Conservation (phyloP, 2,113 vertebrate species). For the Polypterus senegalus region DNA sequence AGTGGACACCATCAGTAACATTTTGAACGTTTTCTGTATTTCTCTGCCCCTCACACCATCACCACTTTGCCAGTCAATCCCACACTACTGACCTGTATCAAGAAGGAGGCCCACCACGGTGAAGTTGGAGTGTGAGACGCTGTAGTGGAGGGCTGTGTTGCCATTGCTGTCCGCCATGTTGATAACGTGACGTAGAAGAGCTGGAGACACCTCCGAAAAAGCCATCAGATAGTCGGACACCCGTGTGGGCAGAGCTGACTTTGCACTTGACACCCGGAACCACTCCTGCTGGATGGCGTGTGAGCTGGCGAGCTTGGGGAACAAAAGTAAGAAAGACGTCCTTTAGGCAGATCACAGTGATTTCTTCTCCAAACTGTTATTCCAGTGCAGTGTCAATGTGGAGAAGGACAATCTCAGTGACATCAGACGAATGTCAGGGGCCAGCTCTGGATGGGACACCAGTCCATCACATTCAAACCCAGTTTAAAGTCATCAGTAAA, state of each 20-base stretch:
- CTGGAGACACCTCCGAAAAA: conserved; percentile 54
- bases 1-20: too few relatives aligned
- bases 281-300: conserved; percentile 77
- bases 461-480: too few relatives aligned
- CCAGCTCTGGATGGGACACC: background rate
- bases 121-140: conserved; percentile 90
- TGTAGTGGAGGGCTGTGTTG: conserved; percentile 92
- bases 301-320: conserved; percentile 55
- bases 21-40: too few relatives aligned
- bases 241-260: conserved; percentile 43
- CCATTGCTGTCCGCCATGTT: conserved; percentile 85
- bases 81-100: conserved; percentile 61
- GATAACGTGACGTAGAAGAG: conserved; percentile 66
- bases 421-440: background rate
- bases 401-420: background rate
- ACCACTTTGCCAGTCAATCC: background rate
- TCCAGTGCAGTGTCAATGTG: background rate
- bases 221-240: conserved; percentile 72
- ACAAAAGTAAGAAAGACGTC: background rate
- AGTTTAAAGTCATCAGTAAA: too few relatives aligned
- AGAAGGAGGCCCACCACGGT: conserved; percentile 69
- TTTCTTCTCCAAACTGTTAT: background rate
- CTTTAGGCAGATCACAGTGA: background rate
- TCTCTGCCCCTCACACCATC: too few relatives aligned
- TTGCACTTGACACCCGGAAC: conserved; percentile 85